Evolutionary conservation across 2,113 vertebrate genomes (phyloP), one percentile per base, ranked within the genome.

Genomic region (Syrrhaptes paradoxus): DNA sequence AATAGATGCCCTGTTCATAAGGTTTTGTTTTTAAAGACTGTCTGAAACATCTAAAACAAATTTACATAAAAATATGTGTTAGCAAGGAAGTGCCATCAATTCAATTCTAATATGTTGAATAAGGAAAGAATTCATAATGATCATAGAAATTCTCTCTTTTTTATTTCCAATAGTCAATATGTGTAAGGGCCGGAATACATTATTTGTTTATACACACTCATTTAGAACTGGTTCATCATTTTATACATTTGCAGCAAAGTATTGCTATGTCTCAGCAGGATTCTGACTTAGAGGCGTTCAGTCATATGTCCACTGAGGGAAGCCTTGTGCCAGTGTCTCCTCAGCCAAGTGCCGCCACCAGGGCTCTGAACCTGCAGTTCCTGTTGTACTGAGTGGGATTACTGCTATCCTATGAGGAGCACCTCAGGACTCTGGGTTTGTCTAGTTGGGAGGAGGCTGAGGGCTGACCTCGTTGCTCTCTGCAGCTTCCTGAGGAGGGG

Each of bases 21-120:
- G 62, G 75, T 73, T 74, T 59, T 58, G 15, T 83, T 95, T 84
- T 81, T 70, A 87, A 85, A 96, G 63, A 68, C 51, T n/a, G 29
- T 29, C 36, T 26, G 38, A 89, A 91, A 74, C 17, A 31, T 16
- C 4, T 54, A 54, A 58, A 72, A 15, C 3, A 38, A 76, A 34
- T 85, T 61, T 58, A 65, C 81, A 45, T 36, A 19, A 75, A 92
- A 81, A 70, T 32, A 36, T 62, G 11, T 18, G 25, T 43, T 76
- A 49, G 15, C 8, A 76, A 87, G 38, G 10, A 62, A 41, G 8
- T 48, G 6, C 24, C 26, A 49, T 19, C 41, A 65, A 32, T 81
- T 75, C 58, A 46, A 4, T 70, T 85, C 45, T 57, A 48, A 61
- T 26, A 54, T 0, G 1, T 9, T 36, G 17, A 86, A 29, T 48